A percentile compares a stretch with the other conserved stretches of the same genome.
These are phyloP conservation scores for Megalopta genalis DNA, from an alignment of 1,140 invertebrate species.

Conservation along the genomic window DNA sequence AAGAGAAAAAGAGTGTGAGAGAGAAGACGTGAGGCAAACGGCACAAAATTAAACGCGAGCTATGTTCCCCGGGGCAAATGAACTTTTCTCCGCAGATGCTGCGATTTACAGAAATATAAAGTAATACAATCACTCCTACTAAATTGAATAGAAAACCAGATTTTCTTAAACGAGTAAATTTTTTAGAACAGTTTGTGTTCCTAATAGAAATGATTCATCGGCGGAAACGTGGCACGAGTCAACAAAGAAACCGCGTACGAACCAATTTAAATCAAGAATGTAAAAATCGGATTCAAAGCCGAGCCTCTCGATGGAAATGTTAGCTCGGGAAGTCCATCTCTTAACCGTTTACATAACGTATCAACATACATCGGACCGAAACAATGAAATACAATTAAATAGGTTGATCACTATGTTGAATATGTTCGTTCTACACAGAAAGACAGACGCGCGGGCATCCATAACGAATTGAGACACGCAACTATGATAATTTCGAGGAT, in stretches of 20 bases:
- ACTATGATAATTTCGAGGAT: background rate
- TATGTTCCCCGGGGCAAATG: too few species aligned
- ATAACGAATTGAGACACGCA: too few species aligned
- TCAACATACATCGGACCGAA: background rate
- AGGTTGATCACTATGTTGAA: slow-evolving; percentile 7
- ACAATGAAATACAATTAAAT: slow-evolving; percentile 33
- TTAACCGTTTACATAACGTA: slow-evolving; percentile 25
- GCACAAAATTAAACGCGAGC: too few species aligned
- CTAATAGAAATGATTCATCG: too few species aligned
- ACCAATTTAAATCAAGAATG: background rate
- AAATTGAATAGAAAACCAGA: too few species aligned
- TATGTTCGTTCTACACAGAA: slow-evolving; percentile 1
- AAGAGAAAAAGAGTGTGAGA: background rate
- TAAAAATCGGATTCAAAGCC: background rate
- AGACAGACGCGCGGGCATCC: background rate
- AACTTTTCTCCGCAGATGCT: too few species aligned
- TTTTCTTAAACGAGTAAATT: too few species aligned
- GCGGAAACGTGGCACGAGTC: background rate
- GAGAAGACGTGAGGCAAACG: background rate
- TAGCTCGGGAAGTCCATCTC: background rate
- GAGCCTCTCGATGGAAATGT: slow-evolving; percentile 25
- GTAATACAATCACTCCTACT: too few species aligned
- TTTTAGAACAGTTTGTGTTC: too few species aligned
- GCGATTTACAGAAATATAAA: too few species aligned
- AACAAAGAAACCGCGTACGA: background rate